A percentile compares a stretch with the other conserved stretches of the same genome.
phyloP scores from a whole-genome alignment of 2,888 invertebrate genomes.

The Chloroclysta siterata region DNA sequence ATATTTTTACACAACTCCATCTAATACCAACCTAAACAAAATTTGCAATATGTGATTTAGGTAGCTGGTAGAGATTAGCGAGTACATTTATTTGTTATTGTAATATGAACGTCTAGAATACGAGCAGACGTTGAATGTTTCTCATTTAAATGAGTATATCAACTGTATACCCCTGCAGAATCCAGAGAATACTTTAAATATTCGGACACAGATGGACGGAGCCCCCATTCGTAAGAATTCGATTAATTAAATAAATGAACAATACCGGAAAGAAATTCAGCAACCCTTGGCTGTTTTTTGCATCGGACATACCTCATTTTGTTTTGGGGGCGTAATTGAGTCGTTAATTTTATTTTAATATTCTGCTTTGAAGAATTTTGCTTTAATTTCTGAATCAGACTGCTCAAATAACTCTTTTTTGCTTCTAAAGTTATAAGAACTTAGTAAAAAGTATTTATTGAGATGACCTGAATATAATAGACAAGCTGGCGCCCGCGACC shows the following conservation, averaged over 20 bases:
- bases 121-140: too few relatives aligned
- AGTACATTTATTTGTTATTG: too few relatives aligned
- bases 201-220: conserved; percentile 68
- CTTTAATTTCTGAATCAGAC: conserved; percentile 39
- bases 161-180: neutral
- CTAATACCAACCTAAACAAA: too few relatives aligned
- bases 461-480: too few relatives aligned
- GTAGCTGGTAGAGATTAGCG: too few relatives aligned
- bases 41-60: too few relatives aligned
- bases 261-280: conserved; percentile 76
- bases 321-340: conserved; percentile 75
- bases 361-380: conserved; percentile 49
- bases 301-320: conserved; percentile 74
- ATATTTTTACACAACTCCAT: too few relatives aligned
- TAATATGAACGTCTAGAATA: too few relatives aligned
- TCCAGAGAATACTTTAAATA: conserved; percentile 60
- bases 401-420: conserved; percentile 22
- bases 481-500: too few relatives aligned
- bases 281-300: conserved; percentile 79
- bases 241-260: conserved; percentile 83
- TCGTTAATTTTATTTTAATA: conserved; percentile 74
- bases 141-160: neutral
- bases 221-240: conserved; percentile 80
- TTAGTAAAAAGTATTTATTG: too few relatives aligned
- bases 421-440: neutral